Conservation (phyloP, 2,113 vertebrate genomes). For the Struthidea cinerea region DNA sequence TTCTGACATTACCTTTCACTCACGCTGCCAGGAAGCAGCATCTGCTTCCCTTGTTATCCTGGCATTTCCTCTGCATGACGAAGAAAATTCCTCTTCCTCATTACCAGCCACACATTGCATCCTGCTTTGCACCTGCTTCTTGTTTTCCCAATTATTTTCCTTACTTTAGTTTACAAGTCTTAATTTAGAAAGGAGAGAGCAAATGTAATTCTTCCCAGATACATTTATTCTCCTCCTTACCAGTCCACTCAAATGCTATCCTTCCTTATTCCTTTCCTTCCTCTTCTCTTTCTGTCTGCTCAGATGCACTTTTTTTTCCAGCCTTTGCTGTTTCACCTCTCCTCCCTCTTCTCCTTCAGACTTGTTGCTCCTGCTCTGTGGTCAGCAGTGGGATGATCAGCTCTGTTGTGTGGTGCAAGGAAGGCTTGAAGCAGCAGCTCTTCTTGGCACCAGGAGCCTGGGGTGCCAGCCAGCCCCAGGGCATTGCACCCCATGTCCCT, state of each 20-base stretch:
- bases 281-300: not conserved
- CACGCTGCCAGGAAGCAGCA: slow-evolving; percentile 46
- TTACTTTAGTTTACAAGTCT: not conserved
- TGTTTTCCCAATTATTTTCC: not conserved
- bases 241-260: not conserved
- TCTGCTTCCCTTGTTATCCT: slow-evolving; percentile 27
- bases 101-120: not conserved
- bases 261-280: not conserved
- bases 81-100: slow-evolving; percentile 52
- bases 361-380: not conserved
- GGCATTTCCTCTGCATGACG: not conserved
- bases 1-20: slow-evolving; percentile 12
- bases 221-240: not conserved
- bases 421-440: not conserved
- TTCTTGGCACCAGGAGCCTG: rapidly evolving
- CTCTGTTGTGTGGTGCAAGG: not conserved
- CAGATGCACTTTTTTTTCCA: not conserved
- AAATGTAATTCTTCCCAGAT: not conserved
- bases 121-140: slow-evolving; percentile 38
- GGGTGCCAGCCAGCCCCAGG: not conserved
- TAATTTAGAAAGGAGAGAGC: slow-evolving; percentile 1
- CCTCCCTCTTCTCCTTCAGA: not conserved
- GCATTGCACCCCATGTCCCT: rapidly evolving
- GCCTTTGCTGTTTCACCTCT: not conserved
- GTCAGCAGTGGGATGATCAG: not conserved